Evolutionary conservation across 2,888 invertebrate species (phyloP).

Genomic region (Resseliella maxima): DNA sequence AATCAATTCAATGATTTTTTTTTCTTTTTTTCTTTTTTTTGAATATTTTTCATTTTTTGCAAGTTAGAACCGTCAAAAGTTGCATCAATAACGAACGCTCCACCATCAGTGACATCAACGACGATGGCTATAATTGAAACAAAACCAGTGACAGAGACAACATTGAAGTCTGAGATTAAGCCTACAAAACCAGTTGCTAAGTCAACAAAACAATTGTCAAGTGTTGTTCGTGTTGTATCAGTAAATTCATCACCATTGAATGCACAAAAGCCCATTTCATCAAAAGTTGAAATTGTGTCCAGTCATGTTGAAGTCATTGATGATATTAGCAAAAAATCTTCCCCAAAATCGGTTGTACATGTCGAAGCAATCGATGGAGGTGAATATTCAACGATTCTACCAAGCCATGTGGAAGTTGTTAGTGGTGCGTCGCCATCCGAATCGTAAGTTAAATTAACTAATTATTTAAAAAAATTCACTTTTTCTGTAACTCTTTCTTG

Average conservation of each 20-base stretch:
- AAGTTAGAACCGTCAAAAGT: conserved; percentile 58
- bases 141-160: conserved; percentile 60
- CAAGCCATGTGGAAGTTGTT: conserved; percentile 63
- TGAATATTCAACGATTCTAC: conserved; percentile 61
- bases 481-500: neutral
- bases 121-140: conserved; percentile 61
- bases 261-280: conserved; percentile 58
- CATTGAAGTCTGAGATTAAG: conserved; percentile 64
- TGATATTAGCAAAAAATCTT: neutral
- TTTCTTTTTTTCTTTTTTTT: neutral
- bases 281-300: conserved; percentile 68
- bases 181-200: conserved; percentile 66
- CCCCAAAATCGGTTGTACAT: conserved; percentile 61
- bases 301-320: conserved; percentile 64
- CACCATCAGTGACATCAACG: neutral
- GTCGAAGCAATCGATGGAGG: conserved; percentile 66
- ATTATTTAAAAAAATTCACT: conserved; percentile 27
- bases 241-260: conserved; percentile 57
- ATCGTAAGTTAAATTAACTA: conserved; percentile 15
- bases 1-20: neutral
- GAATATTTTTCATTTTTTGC: neutral
- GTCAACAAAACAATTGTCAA: conserved; percentile 59
- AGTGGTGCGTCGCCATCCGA: conserved; percentile 35
- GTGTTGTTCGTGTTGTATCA: conserved; percentile 60
- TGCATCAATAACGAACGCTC: neutral